Percentiles rank a stretch among this genome's conserved stretches.
phyloP scores from a whole-genome alignment of 2,113 vertebrate species.

The Phylloscopus trochilus region DNA sequence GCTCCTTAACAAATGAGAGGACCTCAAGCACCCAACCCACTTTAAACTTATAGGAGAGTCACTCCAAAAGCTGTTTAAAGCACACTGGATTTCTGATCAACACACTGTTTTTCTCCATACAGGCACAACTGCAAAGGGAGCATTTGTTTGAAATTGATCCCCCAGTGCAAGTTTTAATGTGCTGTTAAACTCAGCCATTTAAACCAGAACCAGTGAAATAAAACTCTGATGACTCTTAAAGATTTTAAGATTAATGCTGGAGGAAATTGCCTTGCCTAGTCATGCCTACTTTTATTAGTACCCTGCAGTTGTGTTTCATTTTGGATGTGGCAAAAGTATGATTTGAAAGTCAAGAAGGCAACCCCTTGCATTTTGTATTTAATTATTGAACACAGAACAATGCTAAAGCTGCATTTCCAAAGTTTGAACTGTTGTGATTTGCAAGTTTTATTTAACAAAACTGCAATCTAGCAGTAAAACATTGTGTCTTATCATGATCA shows the following conservation, averaged over 20 bases:
- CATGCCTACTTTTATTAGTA: conserved; percentile 64
- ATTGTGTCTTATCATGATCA: background rate
- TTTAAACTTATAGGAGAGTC: background rate
- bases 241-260: conserved; percentile 65
- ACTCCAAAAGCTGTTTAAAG: background rate
- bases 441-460: conserved; percentile 22
- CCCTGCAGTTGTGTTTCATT: conserved; percentile 50
- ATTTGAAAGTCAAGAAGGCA: conserved; percentile 52
- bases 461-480: background rate
- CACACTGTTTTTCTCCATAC: background rate
- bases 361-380: conserved; percentile 13
- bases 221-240: conserved; percentile 68
- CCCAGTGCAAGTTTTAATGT: conserved; percentile 49
- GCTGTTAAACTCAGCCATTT: conserved; percentile 56
- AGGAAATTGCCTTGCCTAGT: conserved; percentile 68
- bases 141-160: conserved; percentile 51
- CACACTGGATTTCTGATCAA: background rate
- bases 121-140: background rate
- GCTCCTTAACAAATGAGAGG: background rate
- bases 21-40: background rate
- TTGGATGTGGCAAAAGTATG: conserved; percentile 20
- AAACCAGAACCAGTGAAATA: conserved; percentile 57
- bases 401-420: conserved; percentile 41
- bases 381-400: conserved; percentile 44
- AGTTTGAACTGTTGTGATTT: background rate